Percentiles rank a stretch among this genome's conserved stretches.
Evolutionary conservation across 2,113 vertebrate genomes (phyloP).

Genomic region (Ammospiza nelsoni): DNA sequence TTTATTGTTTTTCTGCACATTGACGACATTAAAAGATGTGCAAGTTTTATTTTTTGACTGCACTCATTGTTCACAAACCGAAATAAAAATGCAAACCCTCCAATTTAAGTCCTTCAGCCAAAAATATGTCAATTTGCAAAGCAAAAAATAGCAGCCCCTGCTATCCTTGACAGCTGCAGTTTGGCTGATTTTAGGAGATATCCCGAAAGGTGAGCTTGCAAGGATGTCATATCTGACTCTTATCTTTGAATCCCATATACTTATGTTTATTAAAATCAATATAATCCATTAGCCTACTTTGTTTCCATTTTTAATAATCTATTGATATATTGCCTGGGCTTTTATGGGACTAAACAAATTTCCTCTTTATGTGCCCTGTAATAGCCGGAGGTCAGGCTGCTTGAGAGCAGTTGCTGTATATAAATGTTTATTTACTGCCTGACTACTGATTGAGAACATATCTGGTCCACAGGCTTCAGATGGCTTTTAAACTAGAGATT

Average conservation of each 20-base stretch:
- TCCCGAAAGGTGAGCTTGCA: constrained; percentile 9
- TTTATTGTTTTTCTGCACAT: not conserved
- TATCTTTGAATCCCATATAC: constrained; percentile 77
- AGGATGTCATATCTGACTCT: constrained; percentile 60
- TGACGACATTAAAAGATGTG: not conserved
- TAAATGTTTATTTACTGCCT: constrained; percentile 86
- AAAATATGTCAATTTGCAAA: not conserved
- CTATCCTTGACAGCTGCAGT: not conserved
- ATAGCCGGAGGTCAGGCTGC: constrained; percentile 77
- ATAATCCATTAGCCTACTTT: constrained; percentile 79
- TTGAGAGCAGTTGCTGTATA: constrained; percentile 76
- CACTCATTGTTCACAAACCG: not conserved
- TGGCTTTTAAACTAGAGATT: constrained; percentile 81
- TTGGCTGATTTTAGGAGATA: constrained; percentile 18
- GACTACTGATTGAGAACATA: constrained; percentile 85
- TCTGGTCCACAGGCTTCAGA: constrained; percentile 80
- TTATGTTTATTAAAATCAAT: constrained; percentile 86
- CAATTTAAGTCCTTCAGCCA: constrained; percentile 12
- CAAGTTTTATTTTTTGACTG: constrained; percentile 8
- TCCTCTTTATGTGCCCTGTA: constrained; percentile 79
- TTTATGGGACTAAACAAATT: constrained; percentile 87
- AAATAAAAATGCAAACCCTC: constrained; percentile 3
- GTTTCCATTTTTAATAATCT: constrained; percentile 82
- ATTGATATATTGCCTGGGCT: constrained; percentile 83
- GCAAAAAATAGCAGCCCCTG: not conserved